phyloP scores from a whole-genome alignment of 1,140 invertebrate genomes.

The Stegodyphus dumicola region DNA sequence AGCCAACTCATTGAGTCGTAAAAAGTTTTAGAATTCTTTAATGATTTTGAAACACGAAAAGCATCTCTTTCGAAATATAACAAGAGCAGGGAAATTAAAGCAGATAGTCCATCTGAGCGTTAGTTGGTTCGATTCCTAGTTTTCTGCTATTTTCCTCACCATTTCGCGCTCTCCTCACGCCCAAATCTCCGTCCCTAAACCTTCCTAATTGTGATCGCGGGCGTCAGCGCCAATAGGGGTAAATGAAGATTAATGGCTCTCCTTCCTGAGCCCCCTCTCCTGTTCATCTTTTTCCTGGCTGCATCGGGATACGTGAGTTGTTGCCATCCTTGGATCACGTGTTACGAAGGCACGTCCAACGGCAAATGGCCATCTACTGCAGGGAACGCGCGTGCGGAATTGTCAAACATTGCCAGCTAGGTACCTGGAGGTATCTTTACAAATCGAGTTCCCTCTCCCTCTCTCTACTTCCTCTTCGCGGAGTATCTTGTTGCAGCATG shows the following conservation, averaged over 20 bases:
- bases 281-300: constrained; percentile 45
- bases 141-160: constrained; percentile 40
- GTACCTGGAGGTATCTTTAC: constrained; percentile 13
- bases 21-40: too few species aligned
- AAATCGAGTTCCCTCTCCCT: constrained; percentile 10
- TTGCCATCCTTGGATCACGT: constrained; percentile 19
- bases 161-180: constrained; percentile 45
- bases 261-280: constrained; percentile 11
- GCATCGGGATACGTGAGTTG: constrained; percentile 24
- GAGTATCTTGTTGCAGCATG: background rate
- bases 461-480: constrained; percentile 22
- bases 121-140: constrained; percentile 3
- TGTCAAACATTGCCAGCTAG: constrained; percentile 57
- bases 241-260: constrained; percentile 58
- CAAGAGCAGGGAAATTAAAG: background rate
- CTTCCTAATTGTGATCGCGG: constrained; percentile 46
- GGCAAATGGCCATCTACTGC: constrained; percentile 50
- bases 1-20: too few species aligned
- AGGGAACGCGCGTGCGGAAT: constrained; percentile 48
- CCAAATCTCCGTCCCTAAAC: constrained; percentile 55
- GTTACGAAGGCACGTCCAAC: constrained; percentile 25
- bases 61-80: background rate
- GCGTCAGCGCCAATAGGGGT: constrained; percentile 56
- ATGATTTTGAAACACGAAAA: too few species aligned
- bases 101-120: background rate